Base-by-base conservation (phyloP, 2,113 vertebrate species). In the Acanthochromis polyacanthus region DNA sequence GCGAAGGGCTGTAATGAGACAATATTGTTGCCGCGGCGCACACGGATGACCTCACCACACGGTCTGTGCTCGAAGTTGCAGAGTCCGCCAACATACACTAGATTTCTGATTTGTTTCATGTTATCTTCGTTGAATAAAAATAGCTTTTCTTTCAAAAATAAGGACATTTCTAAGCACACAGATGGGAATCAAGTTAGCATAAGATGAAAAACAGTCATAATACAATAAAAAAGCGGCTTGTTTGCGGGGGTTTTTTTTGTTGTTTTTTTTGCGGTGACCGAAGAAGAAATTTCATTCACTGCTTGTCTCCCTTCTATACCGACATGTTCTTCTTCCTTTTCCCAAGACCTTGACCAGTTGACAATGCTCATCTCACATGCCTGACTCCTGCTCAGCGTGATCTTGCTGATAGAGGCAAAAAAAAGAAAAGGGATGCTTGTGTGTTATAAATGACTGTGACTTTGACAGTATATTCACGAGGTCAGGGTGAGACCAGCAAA, bases 11-110 rank as follows among this genome's bases (percentile, higher is more conserved):
- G 65, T 57, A 62, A 74, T 46, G 74, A 87, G 59, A 59, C 38
- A 15, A 75, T 38, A 51, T 45, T 32, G 72, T 66, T n/a, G 40
- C 40, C 0, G 59, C 19, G 32, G 30, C 70, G 52, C 61, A 55
- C n/a, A 4, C 62, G 40, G 69, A 75, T 87, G 89, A 91, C 76
- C 78, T 91, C 85, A 84, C 75, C 66, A 5, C 65, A 20, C 2
- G 66, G 57, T 48, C 58, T 52, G 66, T 4, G 57, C 57, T 57
- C 30, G 43, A 60, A 75, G 58, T 56, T 52, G 62, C 25, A 25
- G 25, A 25, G 25, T 25, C 25, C 25, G 2, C 25, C 25, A 25
- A 25, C 25, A 25, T 25, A 25, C 25, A 25, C 25, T 25, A 3
- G 2, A 3, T 25, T 25, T 25, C 25, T 25, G 25, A 25, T 25